A percentile compares a stretch with the other conserved stretches of the same genome.
Conservation (phyloP, 2,113 vertebrate genomes). For the Erinaceus europaeus region DNA sequence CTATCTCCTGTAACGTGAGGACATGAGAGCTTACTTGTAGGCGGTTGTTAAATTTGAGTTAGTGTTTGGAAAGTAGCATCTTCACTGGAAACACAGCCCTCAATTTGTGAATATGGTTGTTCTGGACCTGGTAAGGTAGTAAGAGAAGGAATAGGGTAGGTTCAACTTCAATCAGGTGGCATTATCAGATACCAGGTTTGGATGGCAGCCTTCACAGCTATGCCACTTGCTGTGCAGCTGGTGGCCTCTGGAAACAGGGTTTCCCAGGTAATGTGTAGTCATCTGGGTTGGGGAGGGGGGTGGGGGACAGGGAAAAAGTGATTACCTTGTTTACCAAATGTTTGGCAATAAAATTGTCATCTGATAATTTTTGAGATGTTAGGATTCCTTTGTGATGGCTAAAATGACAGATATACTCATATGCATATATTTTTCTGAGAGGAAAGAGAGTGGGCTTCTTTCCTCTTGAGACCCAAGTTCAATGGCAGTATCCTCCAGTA, state of each 20-base stretch:
- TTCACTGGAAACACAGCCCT: not conserved
- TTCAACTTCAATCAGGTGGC: not conserved
- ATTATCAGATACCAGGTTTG: not conserved
- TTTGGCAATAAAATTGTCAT: slow-evolving; percentile 57
- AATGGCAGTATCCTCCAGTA: not conserved
- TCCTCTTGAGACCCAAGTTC: not conserved
- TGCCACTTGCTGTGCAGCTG: not conserved
- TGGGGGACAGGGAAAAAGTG: too few species aligned
- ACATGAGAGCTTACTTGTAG: not conserved
- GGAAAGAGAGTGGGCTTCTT: not conserved
- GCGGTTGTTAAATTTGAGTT: not conserved
- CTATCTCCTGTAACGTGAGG: not conserved
- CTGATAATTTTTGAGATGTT: not conserved
- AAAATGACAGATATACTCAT: not conserved
- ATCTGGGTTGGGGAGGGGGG: not conserved
- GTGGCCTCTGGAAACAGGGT: not conserved
- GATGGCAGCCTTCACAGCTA: not conserved
- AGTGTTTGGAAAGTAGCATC: not conserved
- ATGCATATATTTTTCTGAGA: not conserved
- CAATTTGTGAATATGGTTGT: not conserved
- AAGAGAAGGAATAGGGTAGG: not conserved
- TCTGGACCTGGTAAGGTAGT: not conserved
- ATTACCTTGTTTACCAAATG: slow-evolving; percentile 28
- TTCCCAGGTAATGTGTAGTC: not conserved
- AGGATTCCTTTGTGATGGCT: not conserved